Evolutionary conservation across 2,888 invertebrate genomes (phyloP).

Genomic region (Eilema griseolum): DNA sequence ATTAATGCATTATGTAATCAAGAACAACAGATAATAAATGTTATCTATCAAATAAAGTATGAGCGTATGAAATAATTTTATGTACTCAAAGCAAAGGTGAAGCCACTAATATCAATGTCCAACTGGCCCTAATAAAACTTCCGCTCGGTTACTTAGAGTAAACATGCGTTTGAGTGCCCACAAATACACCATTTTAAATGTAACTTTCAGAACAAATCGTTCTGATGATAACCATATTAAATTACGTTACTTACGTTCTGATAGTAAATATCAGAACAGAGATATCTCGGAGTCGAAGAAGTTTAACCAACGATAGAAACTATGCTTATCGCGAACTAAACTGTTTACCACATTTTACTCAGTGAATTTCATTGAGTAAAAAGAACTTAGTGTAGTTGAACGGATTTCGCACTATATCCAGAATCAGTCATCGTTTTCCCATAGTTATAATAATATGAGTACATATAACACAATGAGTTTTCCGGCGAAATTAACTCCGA

Average conservation of each 20-base stretch:
- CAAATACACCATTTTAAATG: neutral
- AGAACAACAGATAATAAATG: neutral
- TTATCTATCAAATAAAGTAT: neutral
- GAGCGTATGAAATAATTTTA: neutral
- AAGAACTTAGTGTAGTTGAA: neutral
- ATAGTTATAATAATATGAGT: too few species aligned
- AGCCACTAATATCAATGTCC: conserved; percentile 25
- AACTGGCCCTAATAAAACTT: conserved; percentile 52
- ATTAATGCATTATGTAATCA: conserved; percentile 1
- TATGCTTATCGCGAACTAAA: neutral
- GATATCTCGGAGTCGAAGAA: neutral
- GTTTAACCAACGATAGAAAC: neutral
- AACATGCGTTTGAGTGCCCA: neutral
- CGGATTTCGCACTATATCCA: neutral
- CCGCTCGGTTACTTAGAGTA: conserved; percentile 23
- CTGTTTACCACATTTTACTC: neutral
- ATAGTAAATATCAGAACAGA: neutral
- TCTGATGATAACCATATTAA: neutral
- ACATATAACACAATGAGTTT: too few species aligned
- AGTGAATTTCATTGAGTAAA: neutral
- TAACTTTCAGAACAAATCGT: neutral
- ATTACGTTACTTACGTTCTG: neutral
- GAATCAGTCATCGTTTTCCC: neutral
- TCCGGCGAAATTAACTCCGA: conserved; percentile 66
- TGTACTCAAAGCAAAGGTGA: conserved; percentile 8